Conservation (phyloP, 2,113 vertebrate species). For the Dasyprocta punctata region DNA sequence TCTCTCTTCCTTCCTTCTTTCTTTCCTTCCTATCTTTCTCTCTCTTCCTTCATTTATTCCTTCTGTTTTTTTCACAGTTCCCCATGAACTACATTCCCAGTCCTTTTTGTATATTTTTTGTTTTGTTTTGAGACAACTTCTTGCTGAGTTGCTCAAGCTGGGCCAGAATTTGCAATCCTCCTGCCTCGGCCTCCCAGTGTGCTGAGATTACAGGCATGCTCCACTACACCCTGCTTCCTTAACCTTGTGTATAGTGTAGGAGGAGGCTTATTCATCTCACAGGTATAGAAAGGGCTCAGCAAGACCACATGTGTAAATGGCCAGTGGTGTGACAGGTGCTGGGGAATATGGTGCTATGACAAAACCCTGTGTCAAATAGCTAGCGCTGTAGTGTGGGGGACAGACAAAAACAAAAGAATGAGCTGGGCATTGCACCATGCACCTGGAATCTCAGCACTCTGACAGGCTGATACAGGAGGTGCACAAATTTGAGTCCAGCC, state of each 20-base stretch:
- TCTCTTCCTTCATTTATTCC: not conserved
- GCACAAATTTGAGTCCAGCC: not conserved
- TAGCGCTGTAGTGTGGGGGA: not conserved
- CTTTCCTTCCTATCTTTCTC: no score
- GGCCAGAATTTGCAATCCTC: not conserved
- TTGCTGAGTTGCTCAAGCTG: not conserved
- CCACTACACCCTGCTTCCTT: not conserved
- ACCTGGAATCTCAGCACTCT: not conserved
- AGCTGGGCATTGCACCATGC: not conserved
- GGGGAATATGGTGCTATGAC: not conserved
- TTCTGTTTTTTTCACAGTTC: not conserved
- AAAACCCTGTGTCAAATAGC: not conserved
- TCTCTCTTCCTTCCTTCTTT: not conserved
- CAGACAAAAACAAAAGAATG: not conserved
- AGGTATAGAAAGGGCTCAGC: accelerated
- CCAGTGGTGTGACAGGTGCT: no score
- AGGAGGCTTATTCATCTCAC: not conserved
- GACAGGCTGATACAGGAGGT: not conserved
- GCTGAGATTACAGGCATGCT: not conserved
- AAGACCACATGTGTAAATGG: not conserved
- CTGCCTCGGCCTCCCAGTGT: not conserved
- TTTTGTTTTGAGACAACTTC: not conserved
- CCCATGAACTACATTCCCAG: not conserved
- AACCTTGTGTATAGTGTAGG: not conserved
- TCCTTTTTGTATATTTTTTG: not conserved